These are phyloP conservation scores for Pristionchus entomophagus DNA, from an alignment of 2,888 invertebrate species.

Conservation along the genomic window DNA sequence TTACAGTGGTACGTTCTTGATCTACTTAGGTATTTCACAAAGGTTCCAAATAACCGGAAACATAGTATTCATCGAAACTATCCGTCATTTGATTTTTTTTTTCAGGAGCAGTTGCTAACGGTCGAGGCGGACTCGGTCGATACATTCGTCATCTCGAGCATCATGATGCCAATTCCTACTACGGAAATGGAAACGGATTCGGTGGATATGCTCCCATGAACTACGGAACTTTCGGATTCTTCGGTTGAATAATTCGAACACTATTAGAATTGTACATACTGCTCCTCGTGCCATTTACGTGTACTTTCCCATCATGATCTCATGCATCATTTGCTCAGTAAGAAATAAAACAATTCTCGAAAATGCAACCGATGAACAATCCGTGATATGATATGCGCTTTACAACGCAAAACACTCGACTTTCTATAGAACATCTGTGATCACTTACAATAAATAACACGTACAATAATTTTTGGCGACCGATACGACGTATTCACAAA, in stretches of 20 bases:
- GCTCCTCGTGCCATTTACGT: too few species aligned
- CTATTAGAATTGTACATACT: neutral
- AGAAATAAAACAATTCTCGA: too few species aligned
- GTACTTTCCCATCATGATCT: too few species aligned
- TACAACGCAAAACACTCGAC: too few species aligned
- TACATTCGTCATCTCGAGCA: slow-evolving; percentile 22
- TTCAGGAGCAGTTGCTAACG: neutral
- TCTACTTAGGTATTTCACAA: too few species aligned
- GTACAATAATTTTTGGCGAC: too few species aligned
- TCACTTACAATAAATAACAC: too few species aligned
- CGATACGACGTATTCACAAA: too few species aligned
- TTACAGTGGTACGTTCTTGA: neutral
- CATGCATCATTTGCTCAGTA: too few species aligned
- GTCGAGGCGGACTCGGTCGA: slow-evolving; percentile 16
- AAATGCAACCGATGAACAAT: too few species aligned
- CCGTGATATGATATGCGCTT: too few species aligned
- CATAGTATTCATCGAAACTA: neutral
- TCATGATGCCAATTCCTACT: slow-evolving; percentile 13
- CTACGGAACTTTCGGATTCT: slow-evolving; percentile 15
- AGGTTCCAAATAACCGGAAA: neutral
- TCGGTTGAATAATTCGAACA: neutral
- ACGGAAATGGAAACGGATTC: neutral
- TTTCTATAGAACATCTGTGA: too few species aligned
- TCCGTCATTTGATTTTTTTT: neutral
- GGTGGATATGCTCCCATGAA: neutral